These are phyloP conservation scores for Paramacrobiotus metropolitanus DNA, from an alignment of 1,140 invertebrate species.

Conservation along the genomic window DNA sequence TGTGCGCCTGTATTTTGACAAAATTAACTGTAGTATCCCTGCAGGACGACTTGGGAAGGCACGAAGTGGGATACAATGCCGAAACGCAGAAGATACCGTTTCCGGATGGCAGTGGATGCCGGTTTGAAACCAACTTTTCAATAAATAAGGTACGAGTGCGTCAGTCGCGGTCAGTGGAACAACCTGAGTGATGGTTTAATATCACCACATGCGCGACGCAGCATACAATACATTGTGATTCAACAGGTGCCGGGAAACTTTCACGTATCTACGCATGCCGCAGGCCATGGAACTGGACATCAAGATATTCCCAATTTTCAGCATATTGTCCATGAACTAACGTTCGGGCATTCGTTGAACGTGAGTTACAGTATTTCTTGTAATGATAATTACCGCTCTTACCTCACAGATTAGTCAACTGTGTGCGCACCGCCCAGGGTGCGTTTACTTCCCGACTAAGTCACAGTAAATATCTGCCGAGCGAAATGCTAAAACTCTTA, in stretches of 20 bases:
- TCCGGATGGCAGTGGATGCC: slow-evolving; percentile 25
- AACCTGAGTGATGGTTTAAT: no score
- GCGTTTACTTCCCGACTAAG: background rate
- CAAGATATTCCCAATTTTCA: slow-evolving; percentile 30
- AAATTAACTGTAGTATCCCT: background rate
- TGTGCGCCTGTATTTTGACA: background rate
- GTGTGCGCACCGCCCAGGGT: background rate
- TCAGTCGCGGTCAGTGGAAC: background rate
- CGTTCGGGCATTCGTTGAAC: background rate
- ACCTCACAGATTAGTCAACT: background rate
- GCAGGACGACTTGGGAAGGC: slow-evolving; percentile 34
- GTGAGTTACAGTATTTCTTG: background rate
- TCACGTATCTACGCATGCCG: slow-evolving; percentile 36
- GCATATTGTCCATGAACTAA: slow-evolving; percentile 23
- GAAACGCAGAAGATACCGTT: slow-evolving; percentile 30
- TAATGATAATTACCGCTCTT: background rate
- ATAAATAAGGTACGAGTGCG: slow-evolving; percentile 30
- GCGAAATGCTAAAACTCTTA: background rate
- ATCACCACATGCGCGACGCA: background rate
- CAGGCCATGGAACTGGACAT: slow-evolving; percentile 26
- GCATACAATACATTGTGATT: background rate
- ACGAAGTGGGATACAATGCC: slow-evolving; percentile 37
- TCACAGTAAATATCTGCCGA: background rate
- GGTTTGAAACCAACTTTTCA: slow-evolving; percentile 31
- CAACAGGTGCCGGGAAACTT: slow-evolving; percentile 34